Base-by-base conservation (phyloP, 2,888 invertebrate species). In the Odontocerum albicorne region DNA sequence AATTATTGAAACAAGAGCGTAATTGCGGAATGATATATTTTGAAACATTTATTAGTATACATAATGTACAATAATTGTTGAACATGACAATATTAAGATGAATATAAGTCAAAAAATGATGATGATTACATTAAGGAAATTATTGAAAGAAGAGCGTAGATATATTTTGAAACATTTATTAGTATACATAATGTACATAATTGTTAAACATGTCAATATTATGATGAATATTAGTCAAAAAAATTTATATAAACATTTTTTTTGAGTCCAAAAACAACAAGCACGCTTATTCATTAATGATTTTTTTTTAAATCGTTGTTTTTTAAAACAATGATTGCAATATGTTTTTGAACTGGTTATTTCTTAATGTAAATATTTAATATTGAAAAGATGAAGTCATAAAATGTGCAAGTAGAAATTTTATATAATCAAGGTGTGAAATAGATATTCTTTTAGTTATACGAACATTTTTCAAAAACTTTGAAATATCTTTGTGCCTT, bases 41-140 rank as follows among this genome's bases (percentile, higher is more conserved):
- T 36, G 35, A 46, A 54, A 59, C 55, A 57, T 49, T 49, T 27
- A 57, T 52, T 49, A 53, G 51, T 60, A 51, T 59, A 61, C 58
- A 57, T 42, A 59, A 59, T 56, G 52, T 59, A 56, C 55, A 56
- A 49, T 27, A 36, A 38, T 49, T 46, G 39, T 49, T 43, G 40
- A 58, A 53, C 44, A 49, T 57, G 53, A 52, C 42, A 49, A 45
- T 53, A 43, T 52, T 35, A 47, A 38, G 27, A 46, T 53, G 46
- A 51, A 47, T 33, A 52, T 42, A 43, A 49, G 42, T 57, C 44
- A 53, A 49, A 47, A 47, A 31, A n/a, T n/a, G n/a, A n/a, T n/a
- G n/a, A n/a, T n/a, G n/a, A n/a, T n/a, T n/a, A n/a, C n/a, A n/a
- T n/a, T n/a, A n/a, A n/a, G n/a, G n/a, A n/a, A n/a, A n/a, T n/a